Evolutionary conservation across 35 echinoderm and acorn worm species (phyloP).

Genomic region (Heliocidaris tuberculata): DNA sequence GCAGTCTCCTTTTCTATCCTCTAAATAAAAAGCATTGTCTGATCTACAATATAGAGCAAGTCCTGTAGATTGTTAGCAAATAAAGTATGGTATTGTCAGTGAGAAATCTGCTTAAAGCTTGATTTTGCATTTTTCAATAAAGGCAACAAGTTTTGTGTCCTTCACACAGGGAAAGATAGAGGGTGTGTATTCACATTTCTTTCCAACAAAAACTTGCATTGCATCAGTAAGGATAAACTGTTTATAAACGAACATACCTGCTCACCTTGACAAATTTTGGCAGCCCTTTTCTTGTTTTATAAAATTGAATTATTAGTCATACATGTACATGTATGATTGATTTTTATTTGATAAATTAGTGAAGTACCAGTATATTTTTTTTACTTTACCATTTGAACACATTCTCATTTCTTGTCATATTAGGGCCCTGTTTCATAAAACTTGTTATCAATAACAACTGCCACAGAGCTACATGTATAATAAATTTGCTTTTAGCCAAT

Average conservation of each 20-base stretch:
- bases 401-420: too few relatives aligned
- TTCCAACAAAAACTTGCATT: background rate
- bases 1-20: background rate
- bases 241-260: background rate
- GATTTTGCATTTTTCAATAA: background rate
- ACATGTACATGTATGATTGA: too few relatives aligned
- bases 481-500: too few relatives aligned
- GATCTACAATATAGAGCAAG: background rate
- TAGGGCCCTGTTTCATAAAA: too few relatives aligned
- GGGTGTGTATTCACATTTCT: background rate
- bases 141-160: background rate
- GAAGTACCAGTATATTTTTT: too few relatives aligned
- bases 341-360: too few relatives aligned
- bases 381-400: too few relatives aligned
- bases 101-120: background rate
- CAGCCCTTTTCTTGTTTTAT: too few relatives aligned
- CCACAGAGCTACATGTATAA: too few relatives aligned
- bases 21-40: background rate
- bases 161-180: background rate
- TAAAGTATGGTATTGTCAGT: background rate
- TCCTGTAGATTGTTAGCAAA: background rate
- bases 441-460: too few relatives aligned
- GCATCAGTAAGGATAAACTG: too few relatives aligned
- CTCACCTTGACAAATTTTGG: background rate
- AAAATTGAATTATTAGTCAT: too few relatives aligned